Base-by-base conservation (phyloP, 1,140 invertebrate genomes). In the Hyphantria cunea region DNA sequence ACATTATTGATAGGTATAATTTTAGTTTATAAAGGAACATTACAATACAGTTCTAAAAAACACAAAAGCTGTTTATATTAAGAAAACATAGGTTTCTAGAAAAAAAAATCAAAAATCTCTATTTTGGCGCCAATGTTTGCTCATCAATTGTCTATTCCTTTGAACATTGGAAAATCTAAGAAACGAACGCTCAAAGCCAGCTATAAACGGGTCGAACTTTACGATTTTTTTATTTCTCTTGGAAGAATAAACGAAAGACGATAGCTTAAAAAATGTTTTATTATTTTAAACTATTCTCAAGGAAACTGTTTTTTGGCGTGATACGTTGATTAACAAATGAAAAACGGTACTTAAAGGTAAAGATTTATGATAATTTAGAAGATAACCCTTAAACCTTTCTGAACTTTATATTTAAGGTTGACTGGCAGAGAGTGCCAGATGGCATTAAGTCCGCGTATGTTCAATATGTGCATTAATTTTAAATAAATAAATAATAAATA, bases 141-240 rank as follows among this genome's bases (percentile, higher is more conserved):
- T 31, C 42, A 33, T 42, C 53, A 45, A 45, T 55, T 45, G 41
- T 45, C 42, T 25, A 13, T 55, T 55, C 53, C 42, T 55, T 55
- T 55, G 44, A 34, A 55, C 42, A 42, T 47, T 34, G 53, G 31
- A 56, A 55, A 47, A 47, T 56, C 42, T 25, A 41, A 45, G 53
- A 56, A 47, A 34, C 34, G 31, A 32, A 31, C 15, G 31, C 42
- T 31, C 47, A 56, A 56, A 47, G 53, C 53, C 41, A 7, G 42
- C 53, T 34, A 56, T 56, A 47, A 47, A 56, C 42, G 53, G 53
- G 31, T 47, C 53, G 53, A 56, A 37, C 41, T 47, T 47, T 55
- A 45, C 52, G 52, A 54, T 54, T 54, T 54, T 44, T 53, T 44
- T 54, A 44, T 54, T 42, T 54, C 52, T 42, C 17, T 54, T n/a